Evolutionary conservation across 2,113 vertebrate genomes (phyloP), one percentile per base, ranked within the genome.

Genomic region (Paraplagusia blochii): DNA sequence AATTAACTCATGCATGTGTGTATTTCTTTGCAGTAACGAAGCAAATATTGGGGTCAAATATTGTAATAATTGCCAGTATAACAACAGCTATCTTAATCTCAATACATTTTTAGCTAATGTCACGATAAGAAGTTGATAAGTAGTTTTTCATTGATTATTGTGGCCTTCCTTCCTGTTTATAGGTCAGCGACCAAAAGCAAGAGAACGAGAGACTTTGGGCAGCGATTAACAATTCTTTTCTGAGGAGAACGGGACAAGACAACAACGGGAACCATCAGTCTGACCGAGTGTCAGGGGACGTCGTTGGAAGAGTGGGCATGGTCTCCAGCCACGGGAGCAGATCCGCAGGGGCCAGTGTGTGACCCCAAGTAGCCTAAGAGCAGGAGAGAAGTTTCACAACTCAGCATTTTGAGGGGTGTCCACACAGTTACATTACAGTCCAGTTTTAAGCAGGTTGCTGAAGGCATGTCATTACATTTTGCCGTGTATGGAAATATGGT

Each of bases 171-270:
- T 15, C 5, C 9, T 9, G 29, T 38, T 69, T 71, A 0, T 19
- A 92, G 91, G 73, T 88, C 76, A 72, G 34, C 3, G 89, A 90
- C 36, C 90, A 90, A 80, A 77, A 72, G 44, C 75, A 81, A 57
- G 91, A 91, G 79, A 91, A 91, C 6, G 79, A 90, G 63, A 80
- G 74, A 40, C 87, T 92, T 16, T 89, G 88, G 88, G 80, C 67
- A 3, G 90, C 88, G 9, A 85, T 92, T 14, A 70, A 59, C 45
- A 68, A 50, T 4, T 69, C 72, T 19, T 58, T 54, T 2, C 60
- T 76, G 19, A 59, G 68, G 35, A 69, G 72, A 57, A 34, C 66
- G 14, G 64, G 55, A 38, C 44, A 55, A 4, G 78, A 85, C 65
- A 71, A 33, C 14, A 81, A 81, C 8, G 58, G 72, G 19, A 84